These are phyloP conservation scores for Melipona quadrifasciata DNA, from an alignment of 1,140 invertebrate species.

Conservation along the genomic window DNA sequence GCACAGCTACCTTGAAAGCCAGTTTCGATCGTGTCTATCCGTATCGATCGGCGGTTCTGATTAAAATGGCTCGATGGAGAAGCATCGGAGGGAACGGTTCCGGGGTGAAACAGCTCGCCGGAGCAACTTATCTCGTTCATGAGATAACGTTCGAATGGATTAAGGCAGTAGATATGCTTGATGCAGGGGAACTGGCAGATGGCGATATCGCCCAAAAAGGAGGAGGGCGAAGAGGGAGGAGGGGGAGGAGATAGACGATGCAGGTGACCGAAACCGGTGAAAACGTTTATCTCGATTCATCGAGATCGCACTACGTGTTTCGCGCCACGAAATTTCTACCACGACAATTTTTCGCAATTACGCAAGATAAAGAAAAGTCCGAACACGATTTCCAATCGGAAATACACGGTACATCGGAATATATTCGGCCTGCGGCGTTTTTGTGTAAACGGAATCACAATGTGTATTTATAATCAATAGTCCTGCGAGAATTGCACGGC, in stretches of 20 bases:
- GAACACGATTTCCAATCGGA: no score
- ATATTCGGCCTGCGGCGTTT: not conserved
- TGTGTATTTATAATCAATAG: constrained; percentile 17
- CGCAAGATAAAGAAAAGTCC: no score
- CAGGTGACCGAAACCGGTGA: constrained; percentile 44
- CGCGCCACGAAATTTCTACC: no score
- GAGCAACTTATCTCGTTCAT: constrained; percentile 47
- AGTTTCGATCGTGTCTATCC: constrained; percentile 33
- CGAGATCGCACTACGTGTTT: constrained; percentile 55
- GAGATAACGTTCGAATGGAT: constrained; percentile 36
- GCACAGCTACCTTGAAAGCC: constrained; percentile 9
- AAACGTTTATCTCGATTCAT: constrained; percentile 61
- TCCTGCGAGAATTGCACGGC: not conserved
- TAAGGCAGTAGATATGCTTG: constrained; percentile 14
- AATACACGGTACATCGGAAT: no score
- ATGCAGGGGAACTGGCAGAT: not conserved
- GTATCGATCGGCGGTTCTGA: constrained; percentile 28
- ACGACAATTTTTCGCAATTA: constrained; percentile 44
- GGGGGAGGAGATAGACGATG: not conserved
- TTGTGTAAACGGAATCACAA: constrained; percentile 4
- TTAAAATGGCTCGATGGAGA: constrained; percentile 26
- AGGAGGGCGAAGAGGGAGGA: not conserved
- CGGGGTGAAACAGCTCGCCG: constrained; percentile 19
- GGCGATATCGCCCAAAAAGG: not conserved
- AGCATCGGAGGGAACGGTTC: not conserved